Evolutionary conservation across 2,797 vertebrate genomes (phyloP).

Genomic region (Chromis chromis): DNA sequence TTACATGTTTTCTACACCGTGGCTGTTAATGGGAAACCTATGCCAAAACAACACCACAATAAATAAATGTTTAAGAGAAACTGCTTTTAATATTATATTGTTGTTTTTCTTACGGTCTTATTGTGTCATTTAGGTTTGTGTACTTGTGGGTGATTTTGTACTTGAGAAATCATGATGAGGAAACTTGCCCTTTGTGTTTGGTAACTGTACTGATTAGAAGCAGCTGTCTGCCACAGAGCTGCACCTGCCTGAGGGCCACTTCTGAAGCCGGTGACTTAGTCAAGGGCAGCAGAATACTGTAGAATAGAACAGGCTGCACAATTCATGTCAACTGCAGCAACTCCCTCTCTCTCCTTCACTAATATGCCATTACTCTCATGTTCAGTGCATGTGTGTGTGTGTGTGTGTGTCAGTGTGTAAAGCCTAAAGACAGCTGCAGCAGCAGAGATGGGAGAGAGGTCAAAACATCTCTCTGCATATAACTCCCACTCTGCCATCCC

Average conservation of each 20-base stretch:
- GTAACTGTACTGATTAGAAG: neutral
- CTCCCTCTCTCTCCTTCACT: slow-evolving; percentile 1
- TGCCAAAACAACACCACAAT: no score
- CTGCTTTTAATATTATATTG: no score
- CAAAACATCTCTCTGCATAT: slow-evolving; percentile 44
- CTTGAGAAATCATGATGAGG: no score
- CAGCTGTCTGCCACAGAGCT: neutral
- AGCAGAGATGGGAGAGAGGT: slow-evolving; percentile 27
- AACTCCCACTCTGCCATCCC: slow-evolving; percentile 62
- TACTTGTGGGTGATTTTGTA: no score
- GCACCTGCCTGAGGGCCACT: neutral
- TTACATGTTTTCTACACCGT: no score
- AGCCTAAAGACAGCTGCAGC: slow-evolving; percentile 29
- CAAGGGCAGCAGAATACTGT: neutral
- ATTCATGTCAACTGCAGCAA: slow-evolving; percentile 2
- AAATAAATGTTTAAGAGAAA: no score
- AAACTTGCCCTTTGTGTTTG: no score
- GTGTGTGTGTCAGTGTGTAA: neutral
- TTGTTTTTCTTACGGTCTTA: no score
- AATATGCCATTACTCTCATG: neutral
- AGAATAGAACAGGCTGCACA: neutral
- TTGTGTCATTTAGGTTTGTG: no score
- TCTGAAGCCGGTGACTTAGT: neutral
- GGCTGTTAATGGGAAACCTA: no score
- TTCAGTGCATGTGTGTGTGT: neutral